These are phyloP conservation scores for Albula goreensis DNA, from an alignment of 2,113 vertebrate genomes.

Conservation along the genomic window DNA sequence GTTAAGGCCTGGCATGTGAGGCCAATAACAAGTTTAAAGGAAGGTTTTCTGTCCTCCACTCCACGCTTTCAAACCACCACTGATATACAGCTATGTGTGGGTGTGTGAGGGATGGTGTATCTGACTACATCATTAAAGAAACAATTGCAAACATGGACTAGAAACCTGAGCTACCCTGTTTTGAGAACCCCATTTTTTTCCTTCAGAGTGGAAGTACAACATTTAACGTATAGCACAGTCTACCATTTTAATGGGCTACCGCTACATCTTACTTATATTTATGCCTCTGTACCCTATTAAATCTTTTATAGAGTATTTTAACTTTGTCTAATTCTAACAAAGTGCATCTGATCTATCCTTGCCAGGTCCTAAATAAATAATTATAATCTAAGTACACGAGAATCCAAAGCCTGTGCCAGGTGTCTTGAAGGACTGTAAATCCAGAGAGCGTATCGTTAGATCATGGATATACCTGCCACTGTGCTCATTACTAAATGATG, in stretches of 20 bases:
- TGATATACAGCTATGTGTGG: too few species aligned
- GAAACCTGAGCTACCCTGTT: not conserved
- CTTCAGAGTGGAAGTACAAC: not conserved
- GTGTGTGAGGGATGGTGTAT: too few species aligned
- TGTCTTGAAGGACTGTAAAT: not conserved
- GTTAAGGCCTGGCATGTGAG: too few species aligned
- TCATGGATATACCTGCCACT: not conserved
- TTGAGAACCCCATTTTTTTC: not conserved
- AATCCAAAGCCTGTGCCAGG: conserved; percentile 13
- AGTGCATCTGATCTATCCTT: conserved; percentile 19
- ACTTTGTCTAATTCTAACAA: conserved; percentile 30
- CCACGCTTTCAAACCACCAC: too few species aligned
- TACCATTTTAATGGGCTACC: conserved; percentile 24
- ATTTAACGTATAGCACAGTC: not conserved
- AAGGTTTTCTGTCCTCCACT: too few species aligned
- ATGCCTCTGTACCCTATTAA: conserved; percentile 29
- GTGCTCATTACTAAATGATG: not conserved
- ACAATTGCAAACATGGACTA: not conserved
- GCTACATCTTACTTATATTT: conserved; percentile 22
- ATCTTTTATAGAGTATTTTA: conserved; percentile 37
- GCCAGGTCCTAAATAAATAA: conserved; percentile 30
- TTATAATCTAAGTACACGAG: conserved; percentile 17
- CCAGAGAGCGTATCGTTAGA: not conserved
- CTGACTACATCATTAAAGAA: not conserved
- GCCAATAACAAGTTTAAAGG: too few species aligned